Conservation (phyloP, 92 coral and sea anemone genomes). For the Porites rus region DNA sequence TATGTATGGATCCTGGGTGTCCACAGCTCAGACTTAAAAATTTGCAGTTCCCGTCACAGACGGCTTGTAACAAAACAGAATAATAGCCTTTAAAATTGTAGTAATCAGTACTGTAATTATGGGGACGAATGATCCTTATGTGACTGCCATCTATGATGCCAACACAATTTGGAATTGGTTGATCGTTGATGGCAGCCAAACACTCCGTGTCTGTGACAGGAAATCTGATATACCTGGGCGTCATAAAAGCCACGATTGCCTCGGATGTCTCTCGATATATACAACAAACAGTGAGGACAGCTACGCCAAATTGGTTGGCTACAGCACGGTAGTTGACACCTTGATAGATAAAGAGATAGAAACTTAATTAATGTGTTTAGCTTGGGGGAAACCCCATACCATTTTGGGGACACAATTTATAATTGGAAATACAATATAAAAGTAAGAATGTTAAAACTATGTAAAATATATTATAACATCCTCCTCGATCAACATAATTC, state of each 20-base stretch:
- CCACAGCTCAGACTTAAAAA: constrained; percentile 62
- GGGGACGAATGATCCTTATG: constrained; percentile 26
- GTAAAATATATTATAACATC: no score
- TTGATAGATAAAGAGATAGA: constrained; percentile 30
- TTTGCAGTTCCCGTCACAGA: constrained; percentile 60
- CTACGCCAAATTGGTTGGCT: constrained; percentile 58
- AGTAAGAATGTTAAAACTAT: no score
- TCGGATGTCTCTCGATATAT: constrained; percentile 29
- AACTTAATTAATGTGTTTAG: no score
- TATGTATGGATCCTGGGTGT: constrained; percentile 62
- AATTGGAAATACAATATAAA: no score
- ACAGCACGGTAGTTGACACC: constrained; percentile 56
- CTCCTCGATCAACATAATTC: no score
- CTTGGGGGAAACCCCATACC: no score
- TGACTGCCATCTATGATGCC: constrained; percentile 60
- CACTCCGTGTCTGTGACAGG: constrained; percentile 26
- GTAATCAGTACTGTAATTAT: constrained; percentile 41
- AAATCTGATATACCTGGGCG: constrained; percentile 38
- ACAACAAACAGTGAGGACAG: constrained; percentile 33
- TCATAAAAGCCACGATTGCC: constrained; percentile 24
- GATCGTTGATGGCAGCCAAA: constrained; percentile 30
- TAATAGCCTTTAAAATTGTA: constrained; percentile 54
- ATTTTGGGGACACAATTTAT: no score
- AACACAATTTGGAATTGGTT: constrained; percentile 42
- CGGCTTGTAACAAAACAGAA: constrained; percentile 51